Evolutionary conservation across 2,113 vertebrate species (phyloP), one percentile per base, ranked within the genome.

Genomic region (Mesembrinibis cayennensis): DNA sequence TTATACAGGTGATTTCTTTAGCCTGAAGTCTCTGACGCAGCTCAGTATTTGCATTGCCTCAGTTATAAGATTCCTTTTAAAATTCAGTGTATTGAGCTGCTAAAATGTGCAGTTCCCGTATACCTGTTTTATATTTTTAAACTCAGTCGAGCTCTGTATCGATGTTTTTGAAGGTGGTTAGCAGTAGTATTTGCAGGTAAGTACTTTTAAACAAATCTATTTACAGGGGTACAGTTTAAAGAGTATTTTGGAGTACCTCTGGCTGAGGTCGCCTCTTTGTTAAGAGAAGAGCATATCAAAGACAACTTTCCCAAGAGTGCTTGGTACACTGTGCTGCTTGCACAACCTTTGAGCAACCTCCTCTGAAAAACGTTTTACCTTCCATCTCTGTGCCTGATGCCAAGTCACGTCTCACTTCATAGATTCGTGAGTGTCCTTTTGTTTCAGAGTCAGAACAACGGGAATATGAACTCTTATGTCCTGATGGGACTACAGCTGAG

Each of bases 401-500:
- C 32, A 77, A 38, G 52, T 18, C 16, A 5, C 4, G 11, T 74
- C 45, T 96, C 34, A 13, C 4, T 23, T 92, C 65, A 71, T 32
- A 38, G 63, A 32, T 36, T 55, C 14, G 15, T 3, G 9, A 45
- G n/a, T 44, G 30, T 74, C 47, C 42, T 49, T 16, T 93, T 72
- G 72, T 81, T 95, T 83, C 96, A 99, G 99, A 98, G 74, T 94
- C 92, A 63, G 98, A 98, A 52, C 87, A 93, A 36, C 94, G 98
- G 30, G 95, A 98, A 11, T 98, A 98, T 94, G 98, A 98, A 29
- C 97, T 99, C 50, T 47, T 99, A 36, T 99, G 99, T 84, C 76
- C 98, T 36, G 98, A 99, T 47, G 99, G 99, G 11, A 98, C 98
- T 40, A 98, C 96, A 36, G 99, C 98, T 62, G 97, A 98, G 70